Conservation (phyloP, 2,888 invertebrate species). For the Odiellus spinosus region DNA sequence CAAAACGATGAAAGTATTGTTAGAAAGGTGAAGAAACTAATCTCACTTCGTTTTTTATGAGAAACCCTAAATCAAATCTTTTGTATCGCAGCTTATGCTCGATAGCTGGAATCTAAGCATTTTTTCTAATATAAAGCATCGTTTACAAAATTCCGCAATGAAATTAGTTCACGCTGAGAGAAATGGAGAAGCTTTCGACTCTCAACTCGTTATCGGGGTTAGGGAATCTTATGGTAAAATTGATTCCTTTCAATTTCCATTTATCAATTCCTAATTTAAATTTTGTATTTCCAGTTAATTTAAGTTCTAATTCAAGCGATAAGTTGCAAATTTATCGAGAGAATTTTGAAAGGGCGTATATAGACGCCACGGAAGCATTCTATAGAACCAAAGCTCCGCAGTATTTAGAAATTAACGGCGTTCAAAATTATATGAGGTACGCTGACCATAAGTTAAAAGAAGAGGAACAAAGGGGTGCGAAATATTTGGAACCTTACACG, state of each 20-base stretch:
- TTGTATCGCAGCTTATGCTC: conserved; percentile 59
- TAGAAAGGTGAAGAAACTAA: conserved; percentile 40
- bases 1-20: conserved; percentile 75
- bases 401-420: conserved; percentile 74
- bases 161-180: conserved; percentile 90
- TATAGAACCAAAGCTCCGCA: conserved; percentile 79
- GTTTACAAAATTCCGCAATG: conserved; percentile 89
- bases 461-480: conserved; percentile 79
- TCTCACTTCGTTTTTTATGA: too few relatives aligned
- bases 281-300: conserved; percentile 48
- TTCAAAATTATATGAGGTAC: conserved; percentile 91
- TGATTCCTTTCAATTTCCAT: not conserved
- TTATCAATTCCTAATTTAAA: conserved; percentile 3
- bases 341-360: conserved; percentile 88
- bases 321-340: conserved; percentile 88
- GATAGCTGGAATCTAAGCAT: conserved; percentile 98
- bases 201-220: conserved; percentile 91
- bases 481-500: conserved; percentile 80
- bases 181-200: conserved; percentile 94
- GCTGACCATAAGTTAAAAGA: conserved; percentile 87
- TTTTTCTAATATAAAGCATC: conserved; percentile 83
- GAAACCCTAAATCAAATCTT: too few relatives aligned
- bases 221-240: conserved; percentile 79
- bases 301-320: conserved; percentile 82
- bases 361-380: conserved; percentile 83